Evolutionary conservation across 2,888 invertebrate species (phyloP).

Genomic region (Hypomecis punctinalis): DNA sequence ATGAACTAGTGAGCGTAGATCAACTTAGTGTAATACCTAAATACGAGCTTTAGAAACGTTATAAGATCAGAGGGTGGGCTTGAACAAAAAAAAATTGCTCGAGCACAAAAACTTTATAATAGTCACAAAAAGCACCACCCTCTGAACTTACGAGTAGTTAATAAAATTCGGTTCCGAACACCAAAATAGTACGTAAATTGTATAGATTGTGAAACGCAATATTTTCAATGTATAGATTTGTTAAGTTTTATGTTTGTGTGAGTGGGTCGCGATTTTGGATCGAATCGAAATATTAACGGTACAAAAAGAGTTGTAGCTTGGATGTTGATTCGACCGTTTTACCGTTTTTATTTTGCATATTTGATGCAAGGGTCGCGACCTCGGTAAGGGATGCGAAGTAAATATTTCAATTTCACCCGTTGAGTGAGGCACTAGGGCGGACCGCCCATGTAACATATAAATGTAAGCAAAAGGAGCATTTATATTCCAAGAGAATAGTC

Average conservation of each 20-base stretch:
- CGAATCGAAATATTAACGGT: constrained; percentile 27
- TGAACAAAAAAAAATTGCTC: constrained; percentile 22
- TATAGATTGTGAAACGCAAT: constrained; percentile 75
- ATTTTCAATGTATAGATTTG: constrained; percentile 59
- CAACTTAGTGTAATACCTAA: constrained; percentile 69
- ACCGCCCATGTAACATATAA: constrained; percentile 50
- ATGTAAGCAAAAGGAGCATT: constrained; percentile 68
- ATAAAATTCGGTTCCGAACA: constrained; percentile 74
- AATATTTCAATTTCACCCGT: constrained; percentile 76
- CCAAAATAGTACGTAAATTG: constrained; percentile 80
- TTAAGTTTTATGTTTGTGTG: constrained; percentile 48
- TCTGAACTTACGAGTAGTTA: constrained; percentile 58
- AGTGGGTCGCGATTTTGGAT: constrained; percentile 43
- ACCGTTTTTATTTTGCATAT: constrained; percentile 30
- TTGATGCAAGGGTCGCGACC: constrained; percentile 33
- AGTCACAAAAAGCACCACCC: constrained; percentile 47
- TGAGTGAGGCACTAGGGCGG: constrained; percentile 75
- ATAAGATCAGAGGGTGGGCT: constrained; percentile 46
- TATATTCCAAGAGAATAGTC: constrained; percentile 59
- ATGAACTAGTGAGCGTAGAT: constrained; percentile 66
- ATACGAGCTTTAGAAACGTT: constrained; percentile 73
- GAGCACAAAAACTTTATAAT: constrained; percentile 39
- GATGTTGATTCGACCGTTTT: not conserved
- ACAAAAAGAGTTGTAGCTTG: not conserved
- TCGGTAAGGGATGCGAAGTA: constrained; percentile 48